These are phyloP conservation scores for Rutilus rutilus DNA, from an alignment of 2,113 vertebrate species.

Conservation along the genomic window DNA sequence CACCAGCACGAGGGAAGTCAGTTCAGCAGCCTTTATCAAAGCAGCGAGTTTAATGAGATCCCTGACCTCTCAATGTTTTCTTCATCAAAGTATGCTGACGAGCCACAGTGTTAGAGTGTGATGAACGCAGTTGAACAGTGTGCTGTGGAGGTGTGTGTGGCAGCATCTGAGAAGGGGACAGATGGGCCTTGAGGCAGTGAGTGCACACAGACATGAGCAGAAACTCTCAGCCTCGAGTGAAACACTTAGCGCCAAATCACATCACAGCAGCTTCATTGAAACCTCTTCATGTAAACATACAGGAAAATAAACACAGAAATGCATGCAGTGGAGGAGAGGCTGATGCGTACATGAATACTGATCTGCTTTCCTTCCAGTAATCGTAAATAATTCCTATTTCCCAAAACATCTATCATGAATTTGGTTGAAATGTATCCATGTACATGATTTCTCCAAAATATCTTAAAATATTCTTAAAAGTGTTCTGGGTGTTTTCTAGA, in stretches of 20 bases:
- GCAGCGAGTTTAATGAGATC: background rate
- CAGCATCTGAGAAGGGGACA: slow-evolving; percentile 38
- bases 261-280: slow-evolving; percentile 35
- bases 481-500: too few relatives aligned
- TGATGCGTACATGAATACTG: background rate
- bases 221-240: background rate
- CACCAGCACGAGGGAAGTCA: background rate
- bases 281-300: slow-evolving; percentile 16
- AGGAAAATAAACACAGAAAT: background rate
- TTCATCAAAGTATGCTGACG: background rate
- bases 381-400: background rate
- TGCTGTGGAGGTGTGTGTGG: background rate
- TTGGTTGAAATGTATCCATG: background rate
- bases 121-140: background rate
- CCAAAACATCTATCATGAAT: background rate
- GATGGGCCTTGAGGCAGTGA: slow-evolving; percentile 35
- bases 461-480: background rate
- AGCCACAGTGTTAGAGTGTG: background rate
- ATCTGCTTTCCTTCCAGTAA: background rate
- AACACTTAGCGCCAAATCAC: background rate
- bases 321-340: background rate
- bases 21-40: background rate
- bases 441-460: background rate
- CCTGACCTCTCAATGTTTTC: slow-evolving; percentile 17
- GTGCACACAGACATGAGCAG: slow-evolving; percentile 27